Conservation (phyloP, 1,140 invertebrate genomes). For the Temnothorax curvispinosus region DNA sequence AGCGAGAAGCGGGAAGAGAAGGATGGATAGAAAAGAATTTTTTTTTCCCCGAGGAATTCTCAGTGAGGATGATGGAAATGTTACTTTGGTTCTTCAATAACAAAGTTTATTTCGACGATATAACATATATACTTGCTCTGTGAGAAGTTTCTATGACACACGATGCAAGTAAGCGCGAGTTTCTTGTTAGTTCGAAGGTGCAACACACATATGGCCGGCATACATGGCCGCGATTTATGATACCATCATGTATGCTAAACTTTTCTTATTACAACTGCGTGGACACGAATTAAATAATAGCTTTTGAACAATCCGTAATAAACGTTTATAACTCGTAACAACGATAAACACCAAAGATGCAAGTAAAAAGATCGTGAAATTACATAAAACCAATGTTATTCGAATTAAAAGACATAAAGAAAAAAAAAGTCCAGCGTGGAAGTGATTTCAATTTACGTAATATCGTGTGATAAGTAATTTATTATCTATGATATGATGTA, state of each 20-base stretch:
- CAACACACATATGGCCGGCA: conserved; percentile 60
- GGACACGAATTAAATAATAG: background rate
- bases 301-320: background rate
- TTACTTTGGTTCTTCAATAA: conserved; percentile 30
- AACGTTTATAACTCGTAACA: background rate
- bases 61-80: background rate
- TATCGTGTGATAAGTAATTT: background rate
- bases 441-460: background rate
- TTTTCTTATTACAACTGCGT: conserved; percentile 30
- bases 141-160: conserved; percentile 56
- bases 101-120: conserved; percentile 17
- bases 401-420: background rate
- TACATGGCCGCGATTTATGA: conserved; percentile 41
- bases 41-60: background rate
- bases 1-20: conserved; percentile 9
- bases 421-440: background rate
- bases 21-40: background rate
- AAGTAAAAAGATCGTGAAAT: background rate
- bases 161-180: conserved; percentile 68
- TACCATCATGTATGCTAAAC: conserved; percentile 1
- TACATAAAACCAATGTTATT: conserved; percentile 1
- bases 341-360: background rate
- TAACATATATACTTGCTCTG: background rate
- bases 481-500: conserved; percentile 34
- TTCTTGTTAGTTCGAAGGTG: conserved; percentile 72